Percentiles rank a stretch among this genome's conserved stretches.
Conservation (phyloP, 1,140 invertebrate genomes). For the Drosophila subpulchrella region DNA sequence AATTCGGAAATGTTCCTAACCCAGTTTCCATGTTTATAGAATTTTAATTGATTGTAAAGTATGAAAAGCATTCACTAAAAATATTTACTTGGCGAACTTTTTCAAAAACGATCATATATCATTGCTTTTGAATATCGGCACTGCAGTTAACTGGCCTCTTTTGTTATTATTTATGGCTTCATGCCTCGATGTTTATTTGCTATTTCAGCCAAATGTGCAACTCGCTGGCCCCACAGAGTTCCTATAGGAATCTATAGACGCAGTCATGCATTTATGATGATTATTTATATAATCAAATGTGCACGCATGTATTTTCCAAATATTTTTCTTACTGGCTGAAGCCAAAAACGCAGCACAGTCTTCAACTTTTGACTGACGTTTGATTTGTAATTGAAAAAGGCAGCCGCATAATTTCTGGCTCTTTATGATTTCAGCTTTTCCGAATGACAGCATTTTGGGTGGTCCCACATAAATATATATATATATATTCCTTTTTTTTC, state of each 20-base stretch:
- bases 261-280: conserved; percentile 48
- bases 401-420: conserved; percentile 62
- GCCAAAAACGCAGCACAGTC: conserved; percentile 29
- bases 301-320: conserved; percentile 52
- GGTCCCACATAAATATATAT: conserved; percentile 31
- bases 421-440: conserved; percentile 48
- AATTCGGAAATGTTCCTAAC: no score
- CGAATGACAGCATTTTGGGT: conserved; percentile 53
- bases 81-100: not conserved
- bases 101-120: conserved; percentile 26
- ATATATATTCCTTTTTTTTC: conserved; percentile 3
- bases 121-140: conserved; percentile 11
- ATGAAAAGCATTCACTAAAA: not conserved
- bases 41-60: not conserved
- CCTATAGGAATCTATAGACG: conserved; percentile 4
- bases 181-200: conserved; percentile 37
- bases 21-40: no score
- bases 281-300: conserved; percentile 40
- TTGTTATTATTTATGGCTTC: conserved; percentile 53
- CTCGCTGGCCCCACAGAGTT: conserved; percentile 30
- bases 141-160: conserved; percentile 37
- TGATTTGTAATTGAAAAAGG: conserved; percentile 72
- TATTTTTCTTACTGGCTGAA: conserved; percentile 54
- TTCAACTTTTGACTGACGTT: conserved; percentile 67
- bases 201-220: conserved; percentile 45